Percentiles rank a stretch among this genome's conserved stretches.
Conservation (phyloP, 1,140 invertebrate genomes). For the Bombus soroeensis region DNA sequence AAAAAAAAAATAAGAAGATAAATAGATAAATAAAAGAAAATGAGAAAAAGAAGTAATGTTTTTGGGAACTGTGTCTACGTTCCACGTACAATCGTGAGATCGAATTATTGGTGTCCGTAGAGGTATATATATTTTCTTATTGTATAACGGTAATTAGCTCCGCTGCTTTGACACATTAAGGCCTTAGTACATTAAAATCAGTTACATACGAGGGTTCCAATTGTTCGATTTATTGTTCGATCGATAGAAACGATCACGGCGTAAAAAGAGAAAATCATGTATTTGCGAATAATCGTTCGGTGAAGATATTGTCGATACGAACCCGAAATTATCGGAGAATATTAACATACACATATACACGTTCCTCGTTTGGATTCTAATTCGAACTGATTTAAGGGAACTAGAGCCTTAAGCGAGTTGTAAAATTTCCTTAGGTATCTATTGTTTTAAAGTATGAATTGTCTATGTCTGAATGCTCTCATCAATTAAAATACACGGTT, state of each 20-base stretch:
- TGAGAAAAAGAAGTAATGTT: slow-evolving; percentile 35
- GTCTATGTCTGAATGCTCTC: slow-evolving; percentile 58
- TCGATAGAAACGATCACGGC: not conserved
- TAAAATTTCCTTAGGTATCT: slow-evolving; percentile 65
- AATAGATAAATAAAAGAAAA: not conserved
- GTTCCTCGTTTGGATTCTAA: slow-evolving; percentile 52
- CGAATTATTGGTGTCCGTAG: slow-evolving; percentile 69
- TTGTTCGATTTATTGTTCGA: not conserved
- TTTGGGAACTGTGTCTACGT: slow-evolving; percentile 56
- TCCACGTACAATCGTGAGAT: slow-evolving; percentile 62
- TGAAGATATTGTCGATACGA: not conserved
- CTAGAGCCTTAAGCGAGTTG: slow-evolving; percentile 63
- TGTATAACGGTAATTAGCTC: slow-evolving; percentile 63
- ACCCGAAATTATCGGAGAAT: not conserved
- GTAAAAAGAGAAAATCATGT: not conserved
- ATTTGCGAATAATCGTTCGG: not conserved
- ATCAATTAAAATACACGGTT: slow-evolving; percentile 15
- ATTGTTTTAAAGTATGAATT: slow-evolving; percentile 65
- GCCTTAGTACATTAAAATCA: slow-evolving; percentile 60
- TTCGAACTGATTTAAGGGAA: slow-evolving; percentile 59
- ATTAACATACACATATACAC: not conserved
- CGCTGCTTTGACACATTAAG: slow-evolving; percentile 64
- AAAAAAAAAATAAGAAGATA: not conserved
- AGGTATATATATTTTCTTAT: slow-evolving; percentile 71
- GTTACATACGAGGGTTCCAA: slow-evolving; percentile 35